These are phyloP conservation scores for Florisuga fusca DNA, from an alignment of 2,797 vertebrate genomes.

Conservation along the genomic window DNA sequence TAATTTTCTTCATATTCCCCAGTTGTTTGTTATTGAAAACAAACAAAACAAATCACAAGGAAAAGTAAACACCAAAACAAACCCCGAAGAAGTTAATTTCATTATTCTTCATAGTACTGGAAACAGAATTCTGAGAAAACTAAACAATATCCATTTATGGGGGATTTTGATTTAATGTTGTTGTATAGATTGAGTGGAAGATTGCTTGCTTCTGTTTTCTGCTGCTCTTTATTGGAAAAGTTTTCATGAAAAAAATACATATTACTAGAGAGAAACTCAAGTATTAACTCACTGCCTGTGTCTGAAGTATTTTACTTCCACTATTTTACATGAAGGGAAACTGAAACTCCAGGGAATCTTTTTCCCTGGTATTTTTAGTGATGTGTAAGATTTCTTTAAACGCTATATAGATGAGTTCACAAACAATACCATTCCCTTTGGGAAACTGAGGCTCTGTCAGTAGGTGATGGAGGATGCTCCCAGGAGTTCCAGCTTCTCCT, in stretches of 20 bases:
- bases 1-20: background rate
- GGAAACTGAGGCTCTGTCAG: background rate
- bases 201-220: background rate
- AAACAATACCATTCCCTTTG: background rate
- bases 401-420: background rate
- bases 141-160: background rate
- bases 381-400: background rate
- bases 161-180: background rate
- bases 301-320: background rate
- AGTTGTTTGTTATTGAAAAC: background rate
- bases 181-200: background rate
- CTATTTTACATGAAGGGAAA: slow-evolving; percentile 5
- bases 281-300: background rate
- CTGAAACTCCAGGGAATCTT: slow-evolving; percentile 7
- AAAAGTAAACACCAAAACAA: background rate
- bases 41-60: too few relatives aligned
- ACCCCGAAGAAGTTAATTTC: background rate
- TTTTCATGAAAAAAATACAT: slow-evolving; percentile 15
- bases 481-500: background rate
- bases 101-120: background rate
- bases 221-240: background rate
- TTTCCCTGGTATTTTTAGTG: slow-evolving; percentile 26
- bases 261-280: background rate
- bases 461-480: background rate
- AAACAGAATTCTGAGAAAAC: background rate